These are phyloP conservation scores for Halisarca cf. caerulea DNA, from an alignment of 37 sponge, comb jelly and placozoan species.

Conservation along the genomic window DNA sequence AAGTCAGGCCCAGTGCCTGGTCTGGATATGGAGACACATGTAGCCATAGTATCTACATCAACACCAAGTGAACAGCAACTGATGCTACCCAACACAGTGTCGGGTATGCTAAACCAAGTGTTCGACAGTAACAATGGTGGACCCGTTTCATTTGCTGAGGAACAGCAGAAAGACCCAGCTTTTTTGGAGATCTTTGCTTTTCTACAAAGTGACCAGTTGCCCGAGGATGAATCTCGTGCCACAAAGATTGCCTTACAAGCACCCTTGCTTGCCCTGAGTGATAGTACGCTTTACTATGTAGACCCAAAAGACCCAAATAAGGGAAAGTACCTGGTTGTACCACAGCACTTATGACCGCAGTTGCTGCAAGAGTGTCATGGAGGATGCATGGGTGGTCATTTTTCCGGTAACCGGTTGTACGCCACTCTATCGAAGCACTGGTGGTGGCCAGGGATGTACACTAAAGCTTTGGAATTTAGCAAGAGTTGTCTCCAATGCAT, in stretches of 20 bases:
- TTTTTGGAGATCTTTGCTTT: slow-evolving; percentile 24
- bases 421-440: slow-evolving; percentile 20
- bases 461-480: background rate
- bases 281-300: slow-evolving; percentile 43
- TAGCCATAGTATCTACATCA: background rate
- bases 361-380: no score
- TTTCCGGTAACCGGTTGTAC: slow-evolving; percentile 49
- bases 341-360: slow-evolving; percentile 47
- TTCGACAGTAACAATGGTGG: background rate
- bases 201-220: slow-evolving; percentile 26
- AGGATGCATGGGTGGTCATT: slow-evolving; percentile 47
- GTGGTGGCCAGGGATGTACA: slow-evolving; percentile 39
- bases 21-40: background rate
- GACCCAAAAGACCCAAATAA: slow-evolving; percentile 23
- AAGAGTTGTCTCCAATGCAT: slow-evolving; percentile 32
- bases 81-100: background rate
- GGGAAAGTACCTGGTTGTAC: slow-evolving; percentile 57
- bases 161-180: slow-evolving; percentile 51
- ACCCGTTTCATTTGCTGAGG: background rate
- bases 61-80: background rate
- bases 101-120: background rate
- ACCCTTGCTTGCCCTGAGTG: slow-evolving; percentile 10
- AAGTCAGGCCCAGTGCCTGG: background rate
- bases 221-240: slow-evolving; percentile 6
- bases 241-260: slow-evolving; percentile 15